Conservation (phyloP, 92 coral and sea anemone species). For the Phenganax stokvisi region DNA sequence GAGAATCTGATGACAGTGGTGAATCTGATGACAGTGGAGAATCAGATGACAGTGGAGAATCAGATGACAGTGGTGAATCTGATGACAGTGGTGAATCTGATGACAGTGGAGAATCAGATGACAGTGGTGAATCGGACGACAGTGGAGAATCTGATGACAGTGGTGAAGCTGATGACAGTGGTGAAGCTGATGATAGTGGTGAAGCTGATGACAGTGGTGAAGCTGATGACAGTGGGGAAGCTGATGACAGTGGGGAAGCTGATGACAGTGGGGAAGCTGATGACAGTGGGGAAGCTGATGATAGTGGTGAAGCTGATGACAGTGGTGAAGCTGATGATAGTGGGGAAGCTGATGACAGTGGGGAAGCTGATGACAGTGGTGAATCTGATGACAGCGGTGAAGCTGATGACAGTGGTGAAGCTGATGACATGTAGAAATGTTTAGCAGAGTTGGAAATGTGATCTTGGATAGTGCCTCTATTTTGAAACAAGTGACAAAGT, state of each 20-base stretch:
- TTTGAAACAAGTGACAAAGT: not conserved
- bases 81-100: conserved; percentile 36
- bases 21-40: conserved; percentile 20
- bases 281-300: conserved; percentile 32
- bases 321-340: conserved; percentile 15
- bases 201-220: conserved; percentile 28
- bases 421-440: not conserved
- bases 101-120: conserved; percentile 35
- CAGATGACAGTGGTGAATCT: conserved; percentile 23
- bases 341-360: not conserved
- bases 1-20: conserved; percentile 4
- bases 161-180: conserved; percentile 15
- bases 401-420: conserved; percentile 28
- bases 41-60: conserved; percentile 34
- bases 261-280: conserved; percentile 35
- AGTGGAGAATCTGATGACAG: conserved; percentile 16
- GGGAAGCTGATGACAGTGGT: not conserved
- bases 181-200: conserved; percentile 12
- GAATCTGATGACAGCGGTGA: not conserved
- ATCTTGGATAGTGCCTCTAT: not conserved
- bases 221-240: conserved; percentile 9
- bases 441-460: not conserved
- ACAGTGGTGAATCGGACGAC: conserved; percentile 31
- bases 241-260: conserved; percentile 36
- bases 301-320: conserved; percentile 37